These are phyloP conservation scores for Dendrocincla fuliginosa DNA, from an alignment of 2,797 vertebrate genomes.

Conservation along the genomic window DNA sequence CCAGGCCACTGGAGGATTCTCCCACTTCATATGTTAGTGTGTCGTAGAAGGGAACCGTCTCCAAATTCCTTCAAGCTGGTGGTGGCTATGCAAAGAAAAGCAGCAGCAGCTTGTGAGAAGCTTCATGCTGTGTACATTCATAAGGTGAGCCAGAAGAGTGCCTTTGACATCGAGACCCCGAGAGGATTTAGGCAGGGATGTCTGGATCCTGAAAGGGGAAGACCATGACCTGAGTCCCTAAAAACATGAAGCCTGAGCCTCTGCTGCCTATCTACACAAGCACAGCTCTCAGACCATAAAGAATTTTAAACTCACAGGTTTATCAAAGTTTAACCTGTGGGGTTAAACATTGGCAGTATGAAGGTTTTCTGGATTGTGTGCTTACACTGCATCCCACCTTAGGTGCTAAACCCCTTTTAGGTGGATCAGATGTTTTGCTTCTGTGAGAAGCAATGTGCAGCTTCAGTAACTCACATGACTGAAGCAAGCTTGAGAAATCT, in stretches of 20 bases:
- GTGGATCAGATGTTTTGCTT: not conserved
- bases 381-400: not conserved
- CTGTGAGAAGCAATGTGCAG: not conserved
- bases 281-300: not conserved
- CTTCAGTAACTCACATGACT: not conserved
- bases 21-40: not conserved
- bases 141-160: not conserved
- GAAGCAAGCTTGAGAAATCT: slow-evolving; percentile 1
- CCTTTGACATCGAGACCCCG: not conserved
- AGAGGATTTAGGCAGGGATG: not conserved
- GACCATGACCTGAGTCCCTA: not conserved
- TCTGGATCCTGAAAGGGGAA: not conserved
- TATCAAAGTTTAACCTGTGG: not conserved
- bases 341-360: not conserved
- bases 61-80: not conserved
- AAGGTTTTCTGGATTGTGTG: not conserved
- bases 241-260: not conserved
- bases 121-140: not conserved
- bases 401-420: not conserved
- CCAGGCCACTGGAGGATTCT: not conserved
- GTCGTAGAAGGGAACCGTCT: not conserved
- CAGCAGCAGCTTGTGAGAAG: not conserved
- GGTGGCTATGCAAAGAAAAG: not conserved
- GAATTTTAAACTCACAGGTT: not conserved
- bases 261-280: not conserved